These are phyloP conservation scores for Astreopora myriophthalma DNA, from an alignment of 64 coral and sea anemone species.

Conservation along the genomic window DNA sequence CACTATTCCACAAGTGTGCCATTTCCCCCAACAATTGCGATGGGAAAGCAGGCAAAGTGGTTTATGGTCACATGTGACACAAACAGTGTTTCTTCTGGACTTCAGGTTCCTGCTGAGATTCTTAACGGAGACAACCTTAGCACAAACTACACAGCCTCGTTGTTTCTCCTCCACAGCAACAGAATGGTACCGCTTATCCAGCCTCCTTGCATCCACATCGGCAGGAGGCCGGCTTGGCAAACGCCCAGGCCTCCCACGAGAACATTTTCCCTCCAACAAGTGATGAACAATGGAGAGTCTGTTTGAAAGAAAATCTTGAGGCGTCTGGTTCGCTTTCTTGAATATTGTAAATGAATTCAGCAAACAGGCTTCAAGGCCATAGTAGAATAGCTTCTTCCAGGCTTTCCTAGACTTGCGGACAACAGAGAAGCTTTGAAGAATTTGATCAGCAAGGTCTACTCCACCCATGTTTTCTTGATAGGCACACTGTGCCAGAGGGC, in stretches of 20 bases:
- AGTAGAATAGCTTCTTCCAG: conserved; percentile 68
- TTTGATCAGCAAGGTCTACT: not conserved
- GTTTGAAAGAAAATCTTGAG: conserved; percentile 17
- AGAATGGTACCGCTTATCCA: conserved; percentile 48
- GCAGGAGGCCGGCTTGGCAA: not conserved
- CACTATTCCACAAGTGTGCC: not conserved
- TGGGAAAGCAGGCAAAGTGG: conserved; percentile 38
- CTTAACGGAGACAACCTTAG: conserved; percentile 32
- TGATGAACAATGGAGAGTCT: conserved; percentile 31
- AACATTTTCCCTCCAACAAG: conserved; percentile 26
- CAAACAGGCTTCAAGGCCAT: conserved; percentile 54
- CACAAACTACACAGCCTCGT: conserved; percentile 70
- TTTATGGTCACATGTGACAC: conserved; percentile 39
- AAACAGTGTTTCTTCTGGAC: conserved; percentile 13
- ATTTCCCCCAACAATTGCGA: conserved; percentile 54
- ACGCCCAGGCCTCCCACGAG: conserved; percentile 13
- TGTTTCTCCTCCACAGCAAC: conserved; percentile 30
- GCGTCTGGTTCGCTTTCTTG: not conserved
- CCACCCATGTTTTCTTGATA: conserved; percentile 54
- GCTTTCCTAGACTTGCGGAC: conserved; percentile 60
- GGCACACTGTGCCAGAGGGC: conserved; percentile 45
- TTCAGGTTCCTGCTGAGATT: conserved; percentile 27
- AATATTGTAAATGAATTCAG: conserved; percentile 32
- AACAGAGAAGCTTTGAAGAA: conserved; percentile 39
- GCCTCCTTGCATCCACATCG: conserved; percentile 31